Conservation (phyloP, 2,113 vertebrate genomes). For the Agelaius tricolor region DNA sequence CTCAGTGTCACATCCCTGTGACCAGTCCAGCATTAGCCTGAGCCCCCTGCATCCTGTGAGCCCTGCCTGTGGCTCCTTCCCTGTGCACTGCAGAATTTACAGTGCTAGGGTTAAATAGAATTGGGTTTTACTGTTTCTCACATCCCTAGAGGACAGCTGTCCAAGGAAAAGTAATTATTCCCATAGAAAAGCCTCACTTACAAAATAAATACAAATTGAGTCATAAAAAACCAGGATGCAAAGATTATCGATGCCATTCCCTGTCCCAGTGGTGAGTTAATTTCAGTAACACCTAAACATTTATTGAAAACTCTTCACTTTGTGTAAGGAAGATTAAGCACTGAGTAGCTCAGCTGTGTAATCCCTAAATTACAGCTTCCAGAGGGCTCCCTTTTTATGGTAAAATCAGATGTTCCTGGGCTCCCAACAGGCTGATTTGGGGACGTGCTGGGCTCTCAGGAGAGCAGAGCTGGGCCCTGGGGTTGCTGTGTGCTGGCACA, state of each 20-base stretch:
- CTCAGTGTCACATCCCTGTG: background rate
- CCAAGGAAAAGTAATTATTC: background rate
- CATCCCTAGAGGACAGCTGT: background rate
- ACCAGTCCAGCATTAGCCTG: background rate
- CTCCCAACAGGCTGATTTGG: background rate
- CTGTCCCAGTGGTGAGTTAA: background rate
- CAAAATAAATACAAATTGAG: background rate
- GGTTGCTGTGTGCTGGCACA: background rate
- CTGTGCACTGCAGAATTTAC: background rate
- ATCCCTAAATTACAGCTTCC: slow-evolving; percentile 2
- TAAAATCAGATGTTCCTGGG: background rate
- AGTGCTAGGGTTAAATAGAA: background rate
- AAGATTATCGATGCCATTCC: background rate
- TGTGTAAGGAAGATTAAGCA: background rate
- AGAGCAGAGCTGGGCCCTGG: background rate
- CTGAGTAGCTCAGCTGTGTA: background rate
- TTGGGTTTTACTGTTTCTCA: background rate
- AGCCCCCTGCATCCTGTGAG: background rate
- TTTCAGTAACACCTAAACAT: background rate
- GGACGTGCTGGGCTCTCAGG: background rate
- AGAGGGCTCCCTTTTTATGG: background rate
- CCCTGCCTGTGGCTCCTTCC: background rate
- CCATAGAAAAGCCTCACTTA: background rate
- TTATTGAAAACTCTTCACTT: background rate
- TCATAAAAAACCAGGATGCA: background rate